Conservation (phyloP, 2,113 vertebrate genomes). For the Protomyctophum bolini region DNA sequence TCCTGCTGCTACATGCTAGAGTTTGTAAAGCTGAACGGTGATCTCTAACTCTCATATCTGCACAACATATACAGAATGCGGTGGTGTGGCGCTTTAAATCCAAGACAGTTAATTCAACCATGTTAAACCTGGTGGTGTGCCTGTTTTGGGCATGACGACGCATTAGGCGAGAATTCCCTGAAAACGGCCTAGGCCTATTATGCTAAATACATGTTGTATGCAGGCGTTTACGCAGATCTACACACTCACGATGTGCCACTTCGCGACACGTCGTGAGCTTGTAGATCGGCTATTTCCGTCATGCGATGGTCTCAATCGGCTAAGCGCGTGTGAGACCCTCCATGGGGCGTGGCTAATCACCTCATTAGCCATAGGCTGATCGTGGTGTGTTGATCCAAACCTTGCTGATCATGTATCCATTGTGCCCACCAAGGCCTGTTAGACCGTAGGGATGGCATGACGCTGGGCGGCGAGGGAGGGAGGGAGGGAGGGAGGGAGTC, state of each 20-base stretch:
- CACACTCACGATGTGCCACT: no score
- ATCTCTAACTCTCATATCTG: conserved; percentile 3
- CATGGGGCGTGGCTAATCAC: conserved; percentile 2
- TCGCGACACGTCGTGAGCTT: no score
- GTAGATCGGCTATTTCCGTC: conserved; percentile 20
- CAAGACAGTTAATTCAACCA: no score
- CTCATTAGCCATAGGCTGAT: conserved; percentile 21
- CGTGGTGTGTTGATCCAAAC: conserved; percentile 6
- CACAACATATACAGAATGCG: no score
- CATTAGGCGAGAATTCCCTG: no score
- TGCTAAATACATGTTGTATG: no score
- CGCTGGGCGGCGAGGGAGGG: conserved; percentile 26
- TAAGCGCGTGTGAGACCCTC: no score
- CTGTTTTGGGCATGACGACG: no score
- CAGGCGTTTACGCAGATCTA: no score
- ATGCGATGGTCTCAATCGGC: neutral
- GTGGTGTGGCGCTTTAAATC: no score
- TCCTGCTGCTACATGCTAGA: neutral
- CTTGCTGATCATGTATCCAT: conserved; percentile 11
- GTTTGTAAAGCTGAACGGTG: conserved; percentile 47
- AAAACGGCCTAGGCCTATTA: no score
- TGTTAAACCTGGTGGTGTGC: no score
- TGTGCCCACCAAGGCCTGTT: conserved; percentile 6
- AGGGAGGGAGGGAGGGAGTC: conserved; percentile 29
- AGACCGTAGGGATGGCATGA: neutral